These are phyloP conservation scores for Sebastes diploproa DNA, from an alignment of 2,797 vertebrate genomes.

Conservation along the genomic window DNA sequence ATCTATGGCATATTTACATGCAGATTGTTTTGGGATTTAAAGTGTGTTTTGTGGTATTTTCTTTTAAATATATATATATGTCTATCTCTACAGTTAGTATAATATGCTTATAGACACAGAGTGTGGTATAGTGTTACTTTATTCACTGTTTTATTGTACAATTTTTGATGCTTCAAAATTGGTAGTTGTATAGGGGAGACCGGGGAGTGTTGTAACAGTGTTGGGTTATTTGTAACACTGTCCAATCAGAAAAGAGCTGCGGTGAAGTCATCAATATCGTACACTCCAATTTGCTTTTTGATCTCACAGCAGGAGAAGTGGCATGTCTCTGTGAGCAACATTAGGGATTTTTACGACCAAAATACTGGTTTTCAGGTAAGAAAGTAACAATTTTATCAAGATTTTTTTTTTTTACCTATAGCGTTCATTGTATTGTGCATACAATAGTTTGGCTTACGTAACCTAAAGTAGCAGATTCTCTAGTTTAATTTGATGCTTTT, in stretches of 20 bases:
- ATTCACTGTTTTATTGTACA: neutral
- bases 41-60: neutral
- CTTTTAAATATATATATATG: neutral
- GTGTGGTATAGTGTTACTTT: neutral
- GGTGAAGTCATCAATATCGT: neutral
- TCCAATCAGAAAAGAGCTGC: neutral
- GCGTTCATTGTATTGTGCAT: neutral
- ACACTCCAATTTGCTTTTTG: neutral
- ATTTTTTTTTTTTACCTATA: neutral
- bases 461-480: too few species aligned
- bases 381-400: neutral
- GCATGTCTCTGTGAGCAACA: neutral
- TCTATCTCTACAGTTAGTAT: neutral
- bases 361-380: neutral
- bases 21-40: neutral
- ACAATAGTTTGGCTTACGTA: too few species aligned
- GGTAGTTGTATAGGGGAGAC: neutral
- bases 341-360: neutral
- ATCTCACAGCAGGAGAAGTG: neutral
- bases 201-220: neutral
- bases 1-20: neutral
- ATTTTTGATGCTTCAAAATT: neutral
- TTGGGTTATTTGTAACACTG: neutral
- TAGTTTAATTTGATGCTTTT: neutral
- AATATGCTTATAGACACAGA: neutral